phyloP scores from a whole-genome alignment of 1,140 invertebrate species.

The Pentalonia nigronervosa region DNA sequence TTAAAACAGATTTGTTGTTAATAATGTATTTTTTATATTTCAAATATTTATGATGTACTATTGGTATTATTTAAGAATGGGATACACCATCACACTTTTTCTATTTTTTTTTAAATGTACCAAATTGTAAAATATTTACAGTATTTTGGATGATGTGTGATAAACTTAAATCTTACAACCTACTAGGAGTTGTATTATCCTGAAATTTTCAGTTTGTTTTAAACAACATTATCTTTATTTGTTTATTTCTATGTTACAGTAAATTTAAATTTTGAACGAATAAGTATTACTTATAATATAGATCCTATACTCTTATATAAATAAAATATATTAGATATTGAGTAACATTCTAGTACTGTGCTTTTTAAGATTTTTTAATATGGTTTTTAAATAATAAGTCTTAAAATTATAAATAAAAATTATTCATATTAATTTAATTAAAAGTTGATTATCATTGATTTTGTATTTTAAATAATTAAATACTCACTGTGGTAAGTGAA shows the following conservation, averaged over 20 bases:
- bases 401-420: background rate
- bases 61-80: background rate
- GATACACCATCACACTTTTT: background rate
- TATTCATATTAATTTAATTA: too few relatives aligned
- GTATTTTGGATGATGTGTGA: too few relatives aligned
- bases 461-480: too few relatives aligned
- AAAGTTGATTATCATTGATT: background rate
- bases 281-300: background rate
- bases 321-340: too few relatives aligned
- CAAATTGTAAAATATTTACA: too few relatives aligned
- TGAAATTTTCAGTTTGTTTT: background rate
- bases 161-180: too few relatives aligned
- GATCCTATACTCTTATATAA: too few relatives aligned
- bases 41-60: background rate
- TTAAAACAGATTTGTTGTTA: background rate
- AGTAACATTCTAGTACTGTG: too few relatives aligned
- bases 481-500: background rate
- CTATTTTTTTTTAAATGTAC: background rate
- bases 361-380: background rate
- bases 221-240: background rate
- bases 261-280: too few relatives aligned
- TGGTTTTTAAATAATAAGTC: background rate
- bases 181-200: too few relatives aligned
- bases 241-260: too few relatives aligned
- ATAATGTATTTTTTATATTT: background rate